Evolutionary conservation across 2,113 vertebrate genomes (phyloP), one percentile per base, ranked within the genome.

Genomic region (Apistogramma diplotaenia): DNA sequence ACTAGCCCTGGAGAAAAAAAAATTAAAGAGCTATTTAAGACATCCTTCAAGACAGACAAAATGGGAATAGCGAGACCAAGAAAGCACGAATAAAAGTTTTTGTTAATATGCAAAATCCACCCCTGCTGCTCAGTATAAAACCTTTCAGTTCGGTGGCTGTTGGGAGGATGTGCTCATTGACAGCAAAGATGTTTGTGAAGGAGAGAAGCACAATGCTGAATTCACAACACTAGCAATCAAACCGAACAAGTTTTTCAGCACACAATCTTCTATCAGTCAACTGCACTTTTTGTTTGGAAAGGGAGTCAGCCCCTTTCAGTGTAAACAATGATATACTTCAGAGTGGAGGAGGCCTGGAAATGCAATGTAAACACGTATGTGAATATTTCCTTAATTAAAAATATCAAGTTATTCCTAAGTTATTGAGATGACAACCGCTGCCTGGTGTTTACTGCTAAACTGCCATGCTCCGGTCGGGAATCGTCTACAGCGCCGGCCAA

Each of bases 401-500:
- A 81, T 70, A 59, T 72, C 61, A 85, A 82, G 81, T 87, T 59
- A 79, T 74, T 74, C 67, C 40, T 8, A 33, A 82, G n/a, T 67
- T 35, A 84, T 60, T 70, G 31, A 83, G 77, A 86, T 78, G 81
- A 88, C 86, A 86, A 77, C 61, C 57, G 6, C 53, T 85, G 78
- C 27, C 59, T 78, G n/a, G 55, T 73, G 62, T 91, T 85, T 80
- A 84, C 23, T 46, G 79, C 56, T 83, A 82, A 82, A 79, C 73
- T 51, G 75, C 79, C 53, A 67, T 6, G 82, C 75, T 90, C 59
- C 77, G 81, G 87, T 83, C 60, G 56, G 76, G 83, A 90, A 77
- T 91, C 79, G 90, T 90, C 79, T 75, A 81, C 82, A 77, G 54
- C 78, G 16, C 59, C 4, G 72, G 89, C 90, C 87, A 90, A 92